Evolutionary conservation across 2,113 vertebrate species (phyloP), one percentile per base, ranked within the genome.

Genomic region (Grantiella picta): DNA sequence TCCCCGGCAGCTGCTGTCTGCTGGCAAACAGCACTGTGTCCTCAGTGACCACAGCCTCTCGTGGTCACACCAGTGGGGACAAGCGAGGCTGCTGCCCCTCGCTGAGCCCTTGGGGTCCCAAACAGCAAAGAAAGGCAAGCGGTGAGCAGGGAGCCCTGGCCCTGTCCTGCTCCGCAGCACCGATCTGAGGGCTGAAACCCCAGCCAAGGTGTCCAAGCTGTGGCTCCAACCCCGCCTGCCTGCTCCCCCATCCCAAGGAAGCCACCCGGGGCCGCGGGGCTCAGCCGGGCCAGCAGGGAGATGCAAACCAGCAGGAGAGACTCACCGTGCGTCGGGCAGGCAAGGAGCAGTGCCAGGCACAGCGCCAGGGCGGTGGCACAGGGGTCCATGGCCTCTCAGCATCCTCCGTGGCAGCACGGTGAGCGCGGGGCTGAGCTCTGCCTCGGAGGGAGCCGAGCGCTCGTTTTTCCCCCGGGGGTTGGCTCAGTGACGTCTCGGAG

Each of bases 401-500:
- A 97, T 97, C 91, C 94, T 94, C 95, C 4, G 63, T 0, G 29
- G 59, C 40, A 8, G 80, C 83, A 4, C 81, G 63, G 60, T 0
- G 64, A 60, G 87, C 36, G 4, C 65, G 11, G 71, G 23, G 71
- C 63, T 1, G 50, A 11, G 45, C 89, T 92, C 38, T 90, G 90
- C 38, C 16, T 40, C 6, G 31, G 3, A 22, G 0, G 45, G 10
- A 11, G 42, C n/a, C 0, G 12, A 20, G 4, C 3, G 1, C 90
- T 65, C 56, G 75, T 78, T 96, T 97, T 97, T 91, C 94, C 96
- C 92, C 92, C 4, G n/a, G 79, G 28, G 95, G 94, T 28, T 44
- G 96, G 95, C 90, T 50, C 57, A 29, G 82, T 97, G 96, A 97
- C 95, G 95, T 97, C 57, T 95, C 5, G 38, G 91, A 96, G 93